Conservation (phyloP, 2,797 vertebrate genomes). For the Pseudomugil gertrudae region DNA sequence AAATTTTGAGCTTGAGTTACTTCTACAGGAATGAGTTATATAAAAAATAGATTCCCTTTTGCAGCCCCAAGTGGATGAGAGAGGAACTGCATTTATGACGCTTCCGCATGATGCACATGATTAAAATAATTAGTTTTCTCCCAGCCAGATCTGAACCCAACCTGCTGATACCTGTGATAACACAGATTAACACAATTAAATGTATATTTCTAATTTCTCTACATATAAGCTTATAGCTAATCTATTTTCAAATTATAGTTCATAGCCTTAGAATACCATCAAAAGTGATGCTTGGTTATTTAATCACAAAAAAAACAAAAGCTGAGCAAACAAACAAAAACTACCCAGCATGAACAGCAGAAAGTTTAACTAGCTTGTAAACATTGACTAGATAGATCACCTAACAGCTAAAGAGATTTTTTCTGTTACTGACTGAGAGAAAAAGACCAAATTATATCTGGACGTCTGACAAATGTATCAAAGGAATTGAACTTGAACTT, state of each 20-base stretch:
- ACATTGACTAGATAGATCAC: background rate
- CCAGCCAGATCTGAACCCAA: no score
- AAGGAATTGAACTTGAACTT: background rate
- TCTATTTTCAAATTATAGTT: background rate
- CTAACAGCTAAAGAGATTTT: background rate
- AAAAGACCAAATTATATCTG: background rate
- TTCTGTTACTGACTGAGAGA: background rate
- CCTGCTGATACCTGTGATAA: no score
- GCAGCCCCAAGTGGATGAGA: no score
- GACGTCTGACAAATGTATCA: no score
- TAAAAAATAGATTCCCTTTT: no score
- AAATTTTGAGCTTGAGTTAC: no score
- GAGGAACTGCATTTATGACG: no score
- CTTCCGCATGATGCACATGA: no score
- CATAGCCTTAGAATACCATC: background rate
- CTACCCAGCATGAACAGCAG: background rate
- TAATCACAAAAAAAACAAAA: background rate
- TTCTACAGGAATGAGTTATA: no score
- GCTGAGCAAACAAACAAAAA: background rate
- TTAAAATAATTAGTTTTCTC: no score
- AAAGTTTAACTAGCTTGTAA: background rate
- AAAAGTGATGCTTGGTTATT: background rate
- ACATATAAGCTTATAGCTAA: background rate
- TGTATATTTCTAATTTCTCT: background rate
- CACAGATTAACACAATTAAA: no score